Base-by-base conservation (phyloP, 2,888 invertebrate genomes). In the Gortyna flavago region DNA sequence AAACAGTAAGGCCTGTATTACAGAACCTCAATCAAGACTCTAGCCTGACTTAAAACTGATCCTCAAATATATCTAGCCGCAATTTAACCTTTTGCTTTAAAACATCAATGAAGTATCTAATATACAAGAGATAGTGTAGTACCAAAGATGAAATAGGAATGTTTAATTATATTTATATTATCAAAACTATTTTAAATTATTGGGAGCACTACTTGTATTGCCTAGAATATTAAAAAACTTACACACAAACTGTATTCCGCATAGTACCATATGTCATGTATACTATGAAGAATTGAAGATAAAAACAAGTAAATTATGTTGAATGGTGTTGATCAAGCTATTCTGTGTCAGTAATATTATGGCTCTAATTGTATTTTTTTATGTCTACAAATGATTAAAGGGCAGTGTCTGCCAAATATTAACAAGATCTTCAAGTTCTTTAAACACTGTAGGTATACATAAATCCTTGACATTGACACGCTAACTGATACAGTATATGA, bases 281-380 rank as follows among this genome's bases (percentile, higher is more conserved):
- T n/a, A 32, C 7, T 35, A 13, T 25, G 4, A 29, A 62, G 29
- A 38, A 29, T 8, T 25, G 4, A 29, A 62, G 29, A 38, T 29
- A 25, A 69, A 67, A 29, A 5, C 2, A 38, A 61, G 6, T 29
- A n/a, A 57, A 80, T 72, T 25, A 21, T 71, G 54, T 38, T 78
- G 32, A 79, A 64, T 72, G 72, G 80, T 65, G 38, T 16, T 72
- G 35, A 57, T 72, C 11, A 72, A 54, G 32, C 64, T 0, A 59
- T 48, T 44, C 35, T 70, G 7, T 48, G 44, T 48, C 7, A 7
- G 29, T 79, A 51, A n/a, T 79, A 25, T 44, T 25, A 18, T 44
- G 16, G 2, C 32, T 62, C 3, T 25, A 16, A 16, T 41, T 67
- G 21, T 21, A 21, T 32, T n/a, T 66, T 66, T 76, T 25, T n/a